Base-by-base conservation (phyloP, 2,888 invertebrate species). In the Pyrrhosoma nymphula region DNA sequence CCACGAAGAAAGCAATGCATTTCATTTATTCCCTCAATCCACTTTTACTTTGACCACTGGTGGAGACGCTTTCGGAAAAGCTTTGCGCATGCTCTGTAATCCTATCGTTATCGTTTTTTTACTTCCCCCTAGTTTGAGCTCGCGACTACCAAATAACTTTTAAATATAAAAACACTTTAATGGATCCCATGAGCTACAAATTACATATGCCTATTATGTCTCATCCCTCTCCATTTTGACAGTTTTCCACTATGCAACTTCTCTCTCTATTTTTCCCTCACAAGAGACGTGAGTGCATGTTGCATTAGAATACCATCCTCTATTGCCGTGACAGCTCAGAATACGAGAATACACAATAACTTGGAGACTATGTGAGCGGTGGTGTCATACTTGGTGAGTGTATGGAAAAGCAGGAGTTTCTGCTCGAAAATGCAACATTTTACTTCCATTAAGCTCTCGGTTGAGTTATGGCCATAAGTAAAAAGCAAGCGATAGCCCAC, bases 11-110 rank as follows among this genome's bases (percentile, higher is more conserved):
- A 91, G 56, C 35, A 60, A 91, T 39, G 60, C 20, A 91, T 39
- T 63, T 63, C 91, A 91, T 91, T 63, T 69, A 4, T 91, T 63
- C 26, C 18, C 63, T 63, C 55, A 91, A 63, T 63, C 91, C 91
- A 30, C 63, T 63, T 23, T 63, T 63, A 63, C 63, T 35, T 63
- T 63, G 12, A 8, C 63, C n/a, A 39, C 91, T 35, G 90, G 56
- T 60, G 56, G 90, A 14, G 39, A 60, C 35, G 63, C 35, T 60
- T 35, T 39, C 30, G 26, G 91, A 30, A 39, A 69, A 35, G 63
- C 91, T 91, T 69, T 69, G 12, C 69, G 69, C 10, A 26, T 26
- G 26, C 69, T 8, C 26, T 10, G 26, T 69, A 69, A 69, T 47
- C 69, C 26, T n/a, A 69, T 69, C 69, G 2, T 47, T 47, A 26